These are phyloP conservation scores for Rhamnusium bicolor DNA, from an alignment of 2,888 invertebrate species.

Conservation along the genomic window DNA sequence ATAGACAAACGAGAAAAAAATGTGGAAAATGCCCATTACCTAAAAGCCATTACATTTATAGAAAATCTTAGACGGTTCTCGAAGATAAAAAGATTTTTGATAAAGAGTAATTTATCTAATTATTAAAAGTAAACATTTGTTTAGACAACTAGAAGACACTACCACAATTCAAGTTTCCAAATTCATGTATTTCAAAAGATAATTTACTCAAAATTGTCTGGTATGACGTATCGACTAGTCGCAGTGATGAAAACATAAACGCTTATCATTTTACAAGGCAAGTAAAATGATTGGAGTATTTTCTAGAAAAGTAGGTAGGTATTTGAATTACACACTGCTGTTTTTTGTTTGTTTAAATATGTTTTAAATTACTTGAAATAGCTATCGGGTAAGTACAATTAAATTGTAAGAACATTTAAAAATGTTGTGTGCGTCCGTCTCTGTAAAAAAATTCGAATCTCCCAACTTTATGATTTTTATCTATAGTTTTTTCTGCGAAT, in stretches of 20 bases:
- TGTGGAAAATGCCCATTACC: neutral
- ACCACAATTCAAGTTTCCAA: neutral
- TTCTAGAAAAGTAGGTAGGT: constrained; percentile 8
- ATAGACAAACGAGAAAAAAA: neutral
- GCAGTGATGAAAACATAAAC: too few species aligned
- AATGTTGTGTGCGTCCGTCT: too few species aligned
- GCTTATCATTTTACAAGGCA: neutral
- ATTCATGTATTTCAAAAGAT: neutral
- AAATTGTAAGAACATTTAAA: too few species aligned
- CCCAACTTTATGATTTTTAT: neutral
- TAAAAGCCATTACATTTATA: neutral
- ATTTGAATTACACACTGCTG: neutral
- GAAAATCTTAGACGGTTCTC: neutral
- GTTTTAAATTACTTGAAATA: neutral
- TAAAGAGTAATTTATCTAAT: neutral
- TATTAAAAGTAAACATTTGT: neutral
- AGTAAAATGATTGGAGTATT: neutral
- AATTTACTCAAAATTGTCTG: neutral
- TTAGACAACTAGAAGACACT: neutral
- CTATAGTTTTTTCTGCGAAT: neutral
- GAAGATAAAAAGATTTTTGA: neutral
- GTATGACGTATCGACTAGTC: neutral
- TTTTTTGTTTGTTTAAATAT: neutral
- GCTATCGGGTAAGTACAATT: too few species aligned
- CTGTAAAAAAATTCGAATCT: neutral